Conservation (phyloP, 2,113 vertebrate genomes). For the Takifugu flavidus region DNA sequence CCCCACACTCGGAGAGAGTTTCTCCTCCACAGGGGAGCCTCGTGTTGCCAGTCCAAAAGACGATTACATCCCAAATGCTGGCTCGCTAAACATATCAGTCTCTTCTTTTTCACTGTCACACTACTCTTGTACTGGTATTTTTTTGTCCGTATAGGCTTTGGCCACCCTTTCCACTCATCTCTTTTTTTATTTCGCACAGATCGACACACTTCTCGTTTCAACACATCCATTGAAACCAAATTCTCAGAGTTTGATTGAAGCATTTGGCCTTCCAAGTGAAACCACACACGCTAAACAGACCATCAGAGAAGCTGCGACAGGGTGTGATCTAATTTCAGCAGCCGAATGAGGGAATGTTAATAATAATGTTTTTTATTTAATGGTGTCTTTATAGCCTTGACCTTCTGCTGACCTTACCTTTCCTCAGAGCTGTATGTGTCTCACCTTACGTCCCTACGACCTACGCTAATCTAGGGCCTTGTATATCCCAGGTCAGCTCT, state of each 20-base stretch:
- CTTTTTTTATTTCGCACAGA: background rate
- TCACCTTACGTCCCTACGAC: constrained; percentile 38
- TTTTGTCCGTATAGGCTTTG: too few species aligned
- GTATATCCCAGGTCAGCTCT: constrained; percentile 34
- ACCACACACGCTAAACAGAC: constrained; percentile 15
- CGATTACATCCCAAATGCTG: constrained; percentile 25
- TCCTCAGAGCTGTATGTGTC: constrained; percentile 11
- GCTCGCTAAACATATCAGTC: constrained; percentile 17
- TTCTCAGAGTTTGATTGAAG: constrained; percentile 29
- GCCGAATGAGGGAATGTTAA: constrained; percentile 25
- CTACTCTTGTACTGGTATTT: too few species aligned
- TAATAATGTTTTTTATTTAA: constrained; percentile 61
- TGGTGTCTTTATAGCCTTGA: constrained; percentile 48
- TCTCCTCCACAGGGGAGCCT: constrained; percentile 52
- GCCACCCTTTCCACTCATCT: background rate
- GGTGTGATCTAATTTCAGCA: constrained; percentile 39
- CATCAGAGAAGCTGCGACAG: constrained; percentile 15
- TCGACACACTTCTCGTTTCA: constrained; percentile 8
- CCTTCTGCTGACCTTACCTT: constrained; percentile 30
- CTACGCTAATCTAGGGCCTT: constrained; percentile 11
- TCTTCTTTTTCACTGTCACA: too few species aligned
- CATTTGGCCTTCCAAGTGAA: constrained; percentile 25
- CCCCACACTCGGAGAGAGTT: constrained; percentile 36
- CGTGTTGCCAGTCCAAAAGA: constrained; percentile 53
- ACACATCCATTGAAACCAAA: constrained; percentile 14